A percentile compares a stretch with the other conserved stretches of the same genome.
phyloP scores from a whole-genome alignment of 2,888 invertebrate species.

The Thyatira batis region DNA sequence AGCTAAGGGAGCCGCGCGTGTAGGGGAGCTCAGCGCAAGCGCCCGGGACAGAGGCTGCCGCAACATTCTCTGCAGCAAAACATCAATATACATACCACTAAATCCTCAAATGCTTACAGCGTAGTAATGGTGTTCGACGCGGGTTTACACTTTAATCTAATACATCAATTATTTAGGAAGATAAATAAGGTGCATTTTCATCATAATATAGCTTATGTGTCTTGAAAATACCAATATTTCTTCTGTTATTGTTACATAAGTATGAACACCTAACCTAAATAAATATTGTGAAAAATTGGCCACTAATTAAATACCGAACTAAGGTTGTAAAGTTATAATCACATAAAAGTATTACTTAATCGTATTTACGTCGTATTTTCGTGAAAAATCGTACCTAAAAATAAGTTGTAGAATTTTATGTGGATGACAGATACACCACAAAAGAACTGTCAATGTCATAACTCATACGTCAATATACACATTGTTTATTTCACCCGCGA shows the following conservation, averaged over 20 bases:
- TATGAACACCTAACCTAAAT: slow-evolving; percentile 71
- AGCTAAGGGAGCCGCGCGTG: slow-evolving; percentile 66
- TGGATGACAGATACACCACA: slow-evolving; percentile 39
- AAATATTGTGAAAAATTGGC: slow-evolving; percentile 20
- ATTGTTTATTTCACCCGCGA: neutral
- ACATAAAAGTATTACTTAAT: slow-evolving; percentile 21
- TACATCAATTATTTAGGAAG: neutral
- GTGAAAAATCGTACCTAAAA: slow-evolving; percentile 53
- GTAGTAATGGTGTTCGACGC: neutral
- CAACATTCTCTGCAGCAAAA: slow-evolving; percentile 84
- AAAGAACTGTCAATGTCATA: slow-evolving; percentile 39
- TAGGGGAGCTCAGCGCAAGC: slow-evolving; percentile 77
- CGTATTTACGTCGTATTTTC: slow-evolving; percentile 40
- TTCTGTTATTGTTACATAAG: slow-evolving; percentile 80
- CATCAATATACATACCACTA: slow-evolving; percentile 32
- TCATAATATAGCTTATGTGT: slow-evolving; percentile 10
- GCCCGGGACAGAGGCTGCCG: slow-evolving; percentile 88
- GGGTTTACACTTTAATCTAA: neutral
- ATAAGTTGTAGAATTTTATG: slow-evolving; percentile 36
- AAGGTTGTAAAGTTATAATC: neutral
- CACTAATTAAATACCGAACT: slow-evolving; percentile 2
- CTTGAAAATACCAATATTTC: slow-evolving; percentile 41
- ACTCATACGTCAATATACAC: too few species aligned
- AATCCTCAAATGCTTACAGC: slow-evolving; percentile 18
- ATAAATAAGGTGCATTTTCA: too few species aligned